These are phyloP conservation scores for Pseudorasbora parva DNA, from an alignment of 2,113 vertebrate genomes.

Conservation along the genomic window DNA sequence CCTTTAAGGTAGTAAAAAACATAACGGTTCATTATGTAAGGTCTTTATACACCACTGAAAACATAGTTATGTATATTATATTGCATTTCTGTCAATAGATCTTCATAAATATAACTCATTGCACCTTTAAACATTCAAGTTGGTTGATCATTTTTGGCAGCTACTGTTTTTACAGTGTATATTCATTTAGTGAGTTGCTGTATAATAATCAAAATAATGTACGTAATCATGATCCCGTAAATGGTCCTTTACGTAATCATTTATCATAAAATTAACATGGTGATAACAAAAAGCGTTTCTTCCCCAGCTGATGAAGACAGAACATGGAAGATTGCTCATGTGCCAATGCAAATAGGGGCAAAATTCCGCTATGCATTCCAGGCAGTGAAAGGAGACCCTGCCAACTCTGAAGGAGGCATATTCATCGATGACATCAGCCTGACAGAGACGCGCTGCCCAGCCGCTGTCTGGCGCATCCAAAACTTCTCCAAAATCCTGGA, in stretches of 20 bases:
- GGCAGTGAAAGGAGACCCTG: constrained; percentile 75
- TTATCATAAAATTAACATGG: background rate
- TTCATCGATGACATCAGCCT: constrained; percentile 85
- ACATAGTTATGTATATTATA: no score
- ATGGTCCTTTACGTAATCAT: background rate
- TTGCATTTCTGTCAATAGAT: no score
- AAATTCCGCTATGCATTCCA: constrained; percentile 93
- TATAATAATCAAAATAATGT: background rate
- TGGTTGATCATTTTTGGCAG: no score
- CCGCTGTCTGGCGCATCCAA: constrained; percentile 80
- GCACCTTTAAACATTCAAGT: no score
- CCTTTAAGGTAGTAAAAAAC: no score
- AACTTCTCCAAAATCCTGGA: constrained; percentile 82
- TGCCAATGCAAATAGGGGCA: constrained; percentile 76
- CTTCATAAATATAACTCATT: no score
- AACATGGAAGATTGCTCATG: constrained; percentile 87
- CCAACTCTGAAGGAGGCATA: constrained; percentile 79
- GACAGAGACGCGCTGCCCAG: constrained; percentile 83
- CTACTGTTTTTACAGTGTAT: no score
- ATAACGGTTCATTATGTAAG: no score
- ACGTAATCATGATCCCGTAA: background rate
- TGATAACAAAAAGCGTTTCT: background rate
- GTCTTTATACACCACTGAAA: no score
- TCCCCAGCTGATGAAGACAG: constrained; percentile 76
- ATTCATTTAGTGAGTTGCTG: background rate